Percentiles rank a stretch among this genome's conserved stretches.
Evolutionary conservation across 1,140 invertebrate species (phyloP).

Genomic region (Atta cephalotes): DNA sequence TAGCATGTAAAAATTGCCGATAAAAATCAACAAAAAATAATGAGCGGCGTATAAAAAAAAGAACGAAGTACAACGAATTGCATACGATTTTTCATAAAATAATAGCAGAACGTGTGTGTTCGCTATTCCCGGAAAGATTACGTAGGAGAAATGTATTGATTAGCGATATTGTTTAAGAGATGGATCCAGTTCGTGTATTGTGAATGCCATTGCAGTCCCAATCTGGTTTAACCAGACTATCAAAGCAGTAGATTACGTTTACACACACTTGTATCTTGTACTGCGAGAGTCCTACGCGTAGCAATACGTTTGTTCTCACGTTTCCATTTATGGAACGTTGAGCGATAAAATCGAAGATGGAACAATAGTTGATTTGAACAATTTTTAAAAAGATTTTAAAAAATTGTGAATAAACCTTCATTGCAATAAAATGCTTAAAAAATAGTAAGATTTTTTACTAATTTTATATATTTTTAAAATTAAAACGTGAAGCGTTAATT

Average conservation of each 20-base stretch:
- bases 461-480: not conserved
- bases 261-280: slow-evolving; percentile 6
- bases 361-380: not conserved
- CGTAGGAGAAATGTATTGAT: slow-evolving; percentile 20
- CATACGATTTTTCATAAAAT: not conserved
- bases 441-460: not conserved
- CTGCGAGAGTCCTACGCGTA: not conserved
- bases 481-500: not conserved
- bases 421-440: not conserved
- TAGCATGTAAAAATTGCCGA: not conserved
- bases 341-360: not conserved
- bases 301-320: not conserved
- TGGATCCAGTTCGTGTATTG: slow-evolving; percentile 19
- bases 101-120: not conserved
- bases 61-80: not conserved
- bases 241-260: slow-evolving; percentile 49
- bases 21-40: slow-evolving; percentile 27
- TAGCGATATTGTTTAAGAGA: slow-evolving; percentile 46
- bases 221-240: slow-evolving; percentile 51
- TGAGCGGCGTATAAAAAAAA: not conserved
- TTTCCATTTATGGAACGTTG: not conserved
- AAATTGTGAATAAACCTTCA: not conserved
- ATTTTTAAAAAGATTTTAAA: not conserved
- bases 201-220: slow-evolving; percentile 36
- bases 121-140: not conserved